A percentile compares a stretch with the other conserved stretches of the same genome.
Evolutionary conservation across 2,113 vertebrate species (phyloP).

Genomic region (Colistium nudipinnis): DNA sequence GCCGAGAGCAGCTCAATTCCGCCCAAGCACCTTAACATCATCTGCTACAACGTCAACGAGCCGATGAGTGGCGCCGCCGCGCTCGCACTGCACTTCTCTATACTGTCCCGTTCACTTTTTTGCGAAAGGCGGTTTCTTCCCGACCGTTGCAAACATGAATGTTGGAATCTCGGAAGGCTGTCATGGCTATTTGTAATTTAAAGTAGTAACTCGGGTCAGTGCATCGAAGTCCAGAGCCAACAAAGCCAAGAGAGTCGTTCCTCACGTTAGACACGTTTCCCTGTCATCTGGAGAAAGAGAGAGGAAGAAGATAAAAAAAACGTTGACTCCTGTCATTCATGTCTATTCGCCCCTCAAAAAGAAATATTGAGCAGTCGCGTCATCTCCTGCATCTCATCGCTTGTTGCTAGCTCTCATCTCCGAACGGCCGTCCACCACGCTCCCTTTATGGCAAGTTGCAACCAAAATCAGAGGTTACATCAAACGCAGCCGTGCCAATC

Average conservation of each 20-base stretch:
- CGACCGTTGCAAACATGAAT: no score
- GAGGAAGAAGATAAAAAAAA: no score
- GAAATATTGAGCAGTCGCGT: slow-evolving; percentile 15
- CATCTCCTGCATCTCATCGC: slow-evolving; percentile 25
- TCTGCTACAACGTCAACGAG: slow-evolving; percentile 19
- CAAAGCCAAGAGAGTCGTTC: no score
- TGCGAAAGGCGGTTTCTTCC: neutral
- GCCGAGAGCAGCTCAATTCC: neutral
- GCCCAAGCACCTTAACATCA: slow-evolving; percentile 3
- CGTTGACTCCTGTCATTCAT: no score
- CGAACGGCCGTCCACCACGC: slow-evolving; percentile 30
- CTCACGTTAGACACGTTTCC: no score
- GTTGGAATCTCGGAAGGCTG: no score
- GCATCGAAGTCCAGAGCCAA: no score
- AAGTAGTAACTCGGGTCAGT: no score
- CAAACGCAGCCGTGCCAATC: slow-evolving; percentile 67
- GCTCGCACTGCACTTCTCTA: neutral
- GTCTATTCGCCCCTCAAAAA: neutral
- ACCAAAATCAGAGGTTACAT: slow-evolving; percentile 63
- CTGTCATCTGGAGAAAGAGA: no score
- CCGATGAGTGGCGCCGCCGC: neutral
- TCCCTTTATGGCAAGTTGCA: slow-evolving; percentile 67
- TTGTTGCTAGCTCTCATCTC: slow-evolving; percentile 52
- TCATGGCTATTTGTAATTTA: no score
- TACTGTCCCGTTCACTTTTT: slow-evolving; percentile 1